These are phyloP conservation scores for Torymus tubicola DNA, from an alignment of 2,888 invertebrate species.

Conservation along the genomic window DNA sequence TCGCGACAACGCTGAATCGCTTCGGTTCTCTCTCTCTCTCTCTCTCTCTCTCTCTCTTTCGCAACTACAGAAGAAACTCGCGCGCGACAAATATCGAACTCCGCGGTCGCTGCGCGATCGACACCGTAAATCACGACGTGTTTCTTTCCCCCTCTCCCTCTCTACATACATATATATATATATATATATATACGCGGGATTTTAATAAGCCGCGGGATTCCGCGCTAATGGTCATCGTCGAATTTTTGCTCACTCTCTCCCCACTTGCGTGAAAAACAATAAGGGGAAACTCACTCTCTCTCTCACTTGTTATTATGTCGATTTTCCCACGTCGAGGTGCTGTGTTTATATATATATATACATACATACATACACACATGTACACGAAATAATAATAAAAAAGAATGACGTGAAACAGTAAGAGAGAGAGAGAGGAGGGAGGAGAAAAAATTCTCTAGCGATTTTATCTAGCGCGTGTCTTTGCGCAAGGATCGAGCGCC, in stretches of 20 bases:
- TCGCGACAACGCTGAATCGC: too few relatives aligned
- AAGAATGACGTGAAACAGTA: background rate
- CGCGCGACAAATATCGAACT: too few relatives aligned
- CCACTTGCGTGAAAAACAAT: background rate
- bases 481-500: slow-evolving; percentile 23
- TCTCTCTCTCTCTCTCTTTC: too few relatives aligned
- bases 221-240: slow-evolving; percentile 18
- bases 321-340: slow-evolving; percentile 38
- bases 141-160: too few relatives aligned
- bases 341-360: too few relatives aligned
- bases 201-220: background rate
- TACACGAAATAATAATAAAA: slow-evolving; percentile 17
- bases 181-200: too few relatives aligned
- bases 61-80: too few relatives aligned
- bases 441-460: background rate
- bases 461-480: slow-evolving; percentile 30
- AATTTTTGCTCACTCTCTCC: background rate
- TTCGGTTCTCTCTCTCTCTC: too few relatives aligned
- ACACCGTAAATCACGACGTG: too few relatives aligned
- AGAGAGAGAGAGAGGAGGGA: slow-evolving; percentile 1
- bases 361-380: too few relatives aligned
- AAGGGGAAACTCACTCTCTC: slow-evolving; percentile 1
- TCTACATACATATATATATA: too few relatives aligned
- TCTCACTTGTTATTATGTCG: slow-evolving; percentile 18
- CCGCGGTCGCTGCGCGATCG: too few relatives aligned